Base-by-base conservation (phyloP, 2,113 vertebrate species). In the Oreotrochilus melanogaster region DNA sequence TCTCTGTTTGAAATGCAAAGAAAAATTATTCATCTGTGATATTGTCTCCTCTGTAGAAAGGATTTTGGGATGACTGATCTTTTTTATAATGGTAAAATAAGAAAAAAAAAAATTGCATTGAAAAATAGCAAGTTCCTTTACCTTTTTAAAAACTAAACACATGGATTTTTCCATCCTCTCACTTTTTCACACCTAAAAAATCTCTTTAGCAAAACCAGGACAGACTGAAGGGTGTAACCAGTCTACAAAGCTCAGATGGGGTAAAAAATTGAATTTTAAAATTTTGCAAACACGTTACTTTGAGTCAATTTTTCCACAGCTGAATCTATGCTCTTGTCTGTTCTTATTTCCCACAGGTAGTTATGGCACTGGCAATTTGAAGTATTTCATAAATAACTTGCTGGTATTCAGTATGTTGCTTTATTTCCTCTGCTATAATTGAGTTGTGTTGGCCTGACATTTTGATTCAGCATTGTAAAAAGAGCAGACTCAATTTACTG, bases 381-480 rank as follows among this genome's bases (percentile, higher is more conserved):
- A 95, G 73, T 47, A 88, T 81, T 88, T 81, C 37, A 57, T 78
- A 91, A 95, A 88, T 88, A 89, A 83, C 92, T 94, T 70, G 37
- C 64, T 86, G 67, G 33, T 94, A 83, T 93, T 88, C 93, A 51
- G 33, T 64, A 39, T 28, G 47, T 70, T 92, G 78, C 74, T 95
- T 95, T 93, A 90, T 93, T 94, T 96, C 60, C 58, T 86, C 67
- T 93, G 43, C 60, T 70, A 51, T 92, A 96, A 95, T 66, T 94
- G 88, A 86, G 79, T 62, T 95, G 70, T 69, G 60, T 50, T 86
- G 58, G 54, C 86, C 70, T 96, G 92, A 96, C 81, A 94, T 93
- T 92, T 83, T 86, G 78, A 87, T 89, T 83, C 79, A 71, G 64
- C 89, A 45, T 3, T 80, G 64, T 70, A 73, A 72, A 92, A 92